phyloP scores from a whole-genome alignment of 2,888 invertebrate genomes.

The Erynnis tages region DNA sequence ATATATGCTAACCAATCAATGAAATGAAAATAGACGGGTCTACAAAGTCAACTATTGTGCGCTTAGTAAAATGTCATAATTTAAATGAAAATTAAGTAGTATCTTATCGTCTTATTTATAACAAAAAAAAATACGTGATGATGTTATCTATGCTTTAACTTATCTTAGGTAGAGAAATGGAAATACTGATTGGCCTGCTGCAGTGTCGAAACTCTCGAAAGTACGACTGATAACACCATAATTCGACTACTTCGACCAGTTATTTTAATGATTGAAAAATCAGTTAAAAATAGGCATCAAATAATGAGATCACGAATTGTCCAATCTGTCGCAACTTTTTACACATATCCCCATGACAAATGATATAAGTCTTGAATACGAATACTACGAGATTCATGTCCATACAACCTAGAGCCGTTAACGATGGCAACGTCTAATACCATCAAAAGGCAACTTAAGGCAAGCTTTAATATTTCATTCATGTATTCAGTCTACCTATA shows the following conservation, averaged over 20 bases:
- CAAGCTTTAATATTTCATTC: too few relatives aligned
- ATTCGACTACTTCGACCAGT: conserved; percentile 19
- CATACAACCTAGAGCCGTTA: background rate
- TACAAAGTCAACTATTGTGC: background rate
- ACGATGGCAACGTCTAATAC: background rate
- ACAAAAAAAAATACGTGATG: background rate
- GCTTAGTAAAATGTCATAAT: background rate
- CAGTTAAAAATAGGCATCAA: too few relatives aligned
- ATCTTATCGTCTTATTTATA: background rate
- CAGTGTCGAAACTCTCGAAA: background rate
- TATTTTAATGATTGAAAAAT: too few relatives aligned
- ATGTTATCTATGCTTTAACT: conserved; percentile 5
- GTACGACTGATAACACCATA: background rate
- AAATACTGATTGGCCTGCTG: conserved; percentile 18
- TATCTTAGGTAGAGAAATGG: conserved; percentile 7
- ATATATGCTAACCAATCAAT: background rate
- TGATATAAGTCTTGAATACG: background rate
- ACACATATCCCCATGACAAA: background rate
- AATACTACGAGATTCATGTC: conserved; percentile 1
- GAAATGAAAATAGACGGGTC: background rate
- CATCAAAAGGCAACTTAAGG: background rate
- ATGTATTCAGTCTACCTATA: too few relatives aligned
- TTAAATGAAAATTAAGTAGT: background rate
- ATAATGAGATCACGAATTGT: background rate
- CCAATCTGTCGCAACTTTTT: background rate